Conservation (phyloP, 2,888 invertebrate species). For the Globia sparganii region DNA sequence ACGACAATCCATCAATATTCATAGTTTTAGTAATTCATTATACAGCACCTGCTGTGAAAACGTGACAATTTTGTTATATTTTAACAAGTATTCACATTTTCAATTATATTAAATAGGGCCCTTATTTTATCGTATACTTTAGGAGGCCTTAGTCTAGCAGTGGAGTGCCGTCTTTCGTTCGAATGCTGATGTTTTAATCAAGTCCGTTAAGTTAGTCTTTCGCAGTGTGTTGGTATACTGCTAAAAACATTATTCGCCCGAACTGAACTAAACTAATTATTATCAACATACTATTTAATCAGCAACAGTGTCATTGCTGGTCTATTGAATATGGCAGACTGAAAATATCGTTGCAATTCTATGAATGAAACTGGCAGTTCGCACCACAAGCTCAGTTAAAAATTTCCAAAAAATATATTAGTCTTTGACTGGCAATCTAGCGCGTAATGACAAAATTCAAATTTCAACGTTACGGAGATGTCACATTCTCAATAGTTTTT, state of each 20-base stretch:
- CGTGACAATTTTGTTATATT: too few relatives aligned
- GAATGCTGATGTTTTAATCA: background rate
- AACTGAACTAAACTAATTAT: background rate
- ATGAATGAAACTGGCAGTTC: background rate
- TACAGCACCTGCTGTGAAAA: too few relatives aligned
- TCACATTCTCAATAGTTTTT: too few relatives aligned
- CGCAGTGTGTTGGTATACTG: background rate
- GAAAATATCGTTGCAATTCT: background rate
- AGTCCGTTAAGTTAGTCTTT: background rate
- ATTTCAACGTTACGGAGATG: background rate
- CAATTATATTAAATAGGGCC: too few relatives aligned
- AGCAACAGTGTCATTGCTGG: background rate
- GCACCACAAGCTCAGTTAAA: background rate
- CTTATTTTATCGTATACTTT: background rate
- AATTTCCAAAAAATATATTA: background rate
- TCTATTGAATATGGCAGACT: background rate
- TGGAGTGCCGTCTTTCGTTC: background rate
- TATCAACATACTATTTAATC: background rate
- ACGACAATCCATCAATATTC: too few relatives aligned
- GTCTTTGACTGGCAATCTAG: background rate
- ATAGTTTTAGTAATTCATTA: too few relatives aligned
- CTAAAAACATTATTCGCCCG: background rate
- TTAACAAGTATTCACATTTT: too few relatives aligned
- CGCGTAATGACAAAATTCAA: background rate
- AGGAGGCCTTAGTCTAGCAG: background rate